Evolutionary conservation across 2,888 invertebrate species (phyloP).

Genomic region (Galerucella nymphaeae): DNA sequence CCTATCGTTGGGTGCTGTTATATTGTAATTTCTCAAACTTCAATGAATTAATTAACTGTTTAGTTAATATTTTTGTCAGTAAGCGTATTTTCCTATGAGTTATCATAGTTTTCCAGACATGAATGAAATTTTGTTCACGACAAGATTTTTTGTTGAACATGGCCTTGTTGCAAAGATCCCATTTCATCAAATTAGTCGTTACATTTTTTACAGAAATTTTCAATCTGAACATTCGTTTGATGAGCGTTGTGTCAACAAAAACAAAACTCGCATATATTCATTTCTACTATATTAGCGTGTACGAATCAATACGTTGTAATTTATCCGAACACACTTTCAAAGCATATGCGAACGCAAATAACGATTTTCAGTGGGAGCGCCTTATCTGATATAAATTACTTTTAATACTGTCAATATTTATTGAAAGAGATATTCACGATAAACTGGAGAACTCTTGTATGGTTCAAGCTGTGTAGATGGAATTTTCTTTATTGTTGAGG

Average conservation of each 20-base stretch:
- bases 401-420: not conserved
- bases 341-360: slow-evolving; percentile 28
- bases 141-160: too few species aligned
- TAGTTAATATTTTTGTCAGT: too few species aligned
- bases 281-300: slow-evolving; percentile 25
- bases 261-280: slow-evolving; percentile 27
- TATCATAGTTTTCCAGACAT: too few species aligned
- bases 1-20: too few species aligned
- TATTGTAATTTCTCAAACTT: too few species aligned
- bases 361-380: slow-evolving; percentile 13
- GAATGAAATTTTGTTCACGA: too few species aligned
- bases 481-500: too few species aligned
- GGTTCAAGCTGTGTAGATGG: too few species aligned
- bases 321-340: slow-evolving; percentile 33
- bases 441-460: too few species aligned
- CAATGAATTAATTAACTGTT: too few species aligned
- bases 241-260: slow-evolving; percentile 27
- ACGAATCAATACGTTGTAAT: slow-evolving; percentile 33
- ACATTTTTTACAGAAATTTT: slow-evolving; percentile 16
- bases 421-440: not conserved
- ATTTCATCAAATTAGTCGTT: slow-evolving; percentile 16
- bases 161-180: not conserved
- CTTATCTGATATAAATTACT: slow-evolving; percentile 14
- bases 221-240: slow-evolving; percentile 34
- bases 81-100: too few species aligned